Evolutionary conservation across 2,797 vertebrate species (phyloP).

Genomic region (Anniella stebbinsi): DNA sequence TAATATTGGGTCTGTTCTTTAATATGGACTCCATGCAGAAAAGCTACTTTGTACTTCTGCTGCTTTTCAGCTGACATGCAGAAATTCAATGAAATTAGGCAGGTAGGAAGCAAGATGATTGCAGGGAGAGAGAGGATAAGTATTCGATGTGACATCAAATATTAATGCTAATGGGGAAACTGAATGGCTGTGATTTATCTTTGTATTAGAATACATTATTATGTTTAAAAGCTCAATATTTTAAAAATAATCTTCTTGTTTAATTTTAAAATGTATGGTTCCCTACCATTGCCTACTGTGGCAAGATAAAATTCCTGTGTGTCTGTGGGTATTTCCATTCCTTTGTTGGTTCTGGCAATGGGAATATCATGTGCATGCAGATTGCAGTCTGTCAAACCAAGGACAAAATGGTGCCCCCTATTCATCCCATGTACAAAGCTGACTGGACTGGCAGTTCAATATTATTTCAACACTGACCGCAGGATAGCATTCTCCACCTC

Average conservation of each 20-base stretch:
- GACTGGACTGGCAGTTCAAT: too few relatives aligned
- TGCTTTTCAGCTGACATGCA: slow-evolving; percentile 44
- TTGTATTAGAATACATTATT: slow-evolving; percentile 40
- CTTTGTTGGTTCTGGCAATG: neutral
- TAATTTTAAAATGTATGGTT: slow-evolving; percentile 40
- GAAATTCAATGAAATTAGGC: slow-evolving; percentile 43
- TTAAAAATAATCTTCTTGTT: slow-evolving; percentile 39
- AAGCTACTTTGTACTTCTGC: slow-evolving; percentile 34
- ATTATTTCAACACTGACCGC: too few relatives aligned
- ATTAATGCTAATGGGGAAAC: slow-evolving; percentile 2
- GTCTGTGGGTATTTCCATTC: neutral
- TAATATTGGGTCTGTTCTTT: slow-evolving; percentile 50
- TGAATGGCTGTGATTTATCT: slow-evolving; percentile 42
- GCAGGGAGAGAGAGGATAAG: slow-evolving; percentile 7
- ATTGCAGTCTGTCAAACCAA: neutral
- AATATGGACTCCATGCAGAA: neutral
- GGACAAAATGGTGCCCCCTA: neutral
- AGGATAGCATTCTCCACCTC: too few relatives aligned
- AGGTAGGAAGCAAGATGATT: slow-evolving; percentile 44
- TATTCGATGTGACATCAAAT: slow-evolving; percentile 46
- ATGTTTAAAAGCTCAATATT: slow-evolving; percentile 42
- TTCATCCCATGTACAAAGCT: too few relatives aligned
- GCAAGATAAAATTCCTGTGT: neutral
- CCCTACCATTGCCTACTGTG: neutral
- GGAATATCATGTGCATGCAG: neutral